These are phyloP conservation scores for Noctua pronuba DNA, from an alignment of 2,888 invertebrate genomes.

Conservation along the genomic window DNA sequence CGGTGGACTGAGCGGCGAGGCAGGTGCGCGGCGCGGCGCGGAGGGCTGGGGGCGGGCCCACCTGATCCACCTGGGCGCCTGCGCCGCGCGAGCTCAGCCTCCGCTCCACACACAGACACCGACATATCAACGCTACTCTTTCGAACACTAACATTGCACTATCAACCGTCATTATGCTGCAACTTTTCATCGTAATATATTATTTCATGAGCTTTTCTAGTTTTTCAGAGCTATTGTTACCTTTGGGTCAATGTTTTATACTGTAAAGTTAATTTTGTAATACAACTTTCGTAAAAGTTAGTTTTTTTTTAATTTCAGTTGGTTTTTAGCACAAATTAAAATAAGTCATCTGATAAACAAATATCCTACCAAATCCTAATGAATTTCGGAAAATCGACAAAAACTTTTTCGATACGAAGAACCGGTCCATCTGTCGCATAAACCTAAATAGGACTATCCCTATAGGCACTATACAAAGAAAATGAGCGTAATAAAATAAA, in stretches of 20 bases:
- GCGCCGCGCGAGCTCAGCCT: slow-evolving; percentile 81
- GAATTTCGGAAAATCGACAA: neutral
- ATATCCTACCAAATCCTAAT: slow-evolving; percentile 1
- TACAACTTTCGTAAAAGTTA: slow-evolving; percentile 21
- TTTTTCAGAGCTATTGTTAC: slow-evolving; percentile 22
- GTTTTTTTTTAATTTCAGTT: neutral
- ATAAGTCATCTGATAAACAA: neutral
- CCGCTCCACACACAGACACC: slow-evolving; percentile 66
- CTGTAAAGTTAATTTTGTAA: neutral
- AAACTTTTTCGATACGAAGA: neutral
- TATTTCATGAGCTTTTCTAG: slow-evolving; percentile 60
- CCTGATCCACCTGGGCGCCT: slow-evolving; percentile 90
- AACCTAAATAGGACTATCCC: slow-evolving; percentile 48
- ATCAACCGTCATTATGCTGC: slow-evolving; percentile 61
- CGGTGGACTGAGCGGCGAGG: slow-evolving; percentile 85
- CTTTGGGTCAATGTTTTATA: neutral
- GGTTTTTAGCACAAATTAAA: neutral
- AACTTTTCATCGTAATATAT: slow-evolving; percentile 64
- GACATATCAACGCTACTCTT: slow-evolving; percentile 53
- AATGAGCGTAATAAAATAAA: slow-evolving; percentile 69
- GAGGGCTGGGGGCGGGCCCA: slow-evolving; percentile 88
- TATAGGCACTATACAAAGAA: slow-evolving; percentile 55
- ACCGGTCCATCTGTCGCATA: slow-evolving; percentile 8
- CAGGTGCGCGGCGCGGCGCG: slow-evolving; percentile 87
- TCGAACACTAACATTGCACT: slow-evolving; percentile 60